phyloP scores from a whole-genome alignment of 2,888 invertebrate species.

The Xestia xanthographa region DNA sequence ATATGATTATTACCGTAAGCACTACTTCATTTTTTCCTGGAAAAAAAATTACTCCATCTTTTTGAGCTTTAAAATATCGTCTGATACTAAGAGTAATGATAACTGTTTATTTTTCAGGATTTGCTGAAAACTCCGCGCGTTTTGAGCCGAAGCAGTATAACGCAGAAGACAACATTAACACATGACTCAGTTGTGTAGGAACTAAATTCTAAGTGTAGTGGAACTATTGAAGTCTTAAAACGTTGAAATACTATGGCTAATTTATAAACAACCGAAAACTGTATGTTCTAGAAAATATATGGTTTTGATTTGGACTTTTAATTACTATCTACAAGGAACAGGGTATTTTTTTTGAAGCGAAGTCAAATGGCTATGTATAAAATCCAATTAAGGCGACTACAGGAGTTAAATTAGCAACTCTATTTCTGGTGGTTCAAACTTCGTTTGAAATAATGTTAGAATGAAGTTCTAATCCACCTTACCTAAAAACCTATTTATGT shows the following conservation, averaged over 20 bases:
- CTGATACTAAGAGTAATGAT: no score
- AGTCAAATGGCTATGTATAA: neutral
- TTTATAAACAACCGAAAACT: conserved; percentile 6
- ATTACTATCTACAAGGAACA: neutral
- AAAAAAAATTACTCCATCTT: neutral
- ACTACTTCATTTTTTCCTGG: neutral
- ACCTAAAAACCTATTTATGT: no score
- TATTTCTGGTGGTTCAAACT: no score
- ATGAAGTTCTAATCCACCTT: no score
- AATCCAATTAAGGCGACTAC: no score
- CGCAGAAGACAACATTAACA: conserved; percentile 29
- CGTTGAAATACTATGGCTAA: neutral
- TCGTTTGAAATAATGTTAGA: no score
- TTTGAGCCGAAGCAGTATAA: conserved; percentile 40
- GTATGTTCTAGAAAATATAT: conserved; percentile 17
- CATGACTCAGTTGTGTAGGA: conserved; percentile 42
- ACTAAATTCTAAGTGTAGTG: neutral
- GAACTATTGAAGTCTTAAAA: neutral
- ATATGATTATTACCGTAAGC: no score
- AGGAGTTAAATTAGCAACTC: no score
- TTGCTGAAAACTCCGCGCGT: conserved; percentile 71
- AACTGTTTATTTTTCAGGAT: conserved; percentile 68
- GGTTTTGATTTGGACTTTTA: conserved; percentile 3
- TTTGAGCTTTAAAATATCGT: no score
- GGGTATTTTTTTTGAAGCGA: neutral